These are phyloP conservation scores for Merluccius polli DNA, from an alignment of 2,797 vertebrate species.

Conservation along the genomic window DNA sequence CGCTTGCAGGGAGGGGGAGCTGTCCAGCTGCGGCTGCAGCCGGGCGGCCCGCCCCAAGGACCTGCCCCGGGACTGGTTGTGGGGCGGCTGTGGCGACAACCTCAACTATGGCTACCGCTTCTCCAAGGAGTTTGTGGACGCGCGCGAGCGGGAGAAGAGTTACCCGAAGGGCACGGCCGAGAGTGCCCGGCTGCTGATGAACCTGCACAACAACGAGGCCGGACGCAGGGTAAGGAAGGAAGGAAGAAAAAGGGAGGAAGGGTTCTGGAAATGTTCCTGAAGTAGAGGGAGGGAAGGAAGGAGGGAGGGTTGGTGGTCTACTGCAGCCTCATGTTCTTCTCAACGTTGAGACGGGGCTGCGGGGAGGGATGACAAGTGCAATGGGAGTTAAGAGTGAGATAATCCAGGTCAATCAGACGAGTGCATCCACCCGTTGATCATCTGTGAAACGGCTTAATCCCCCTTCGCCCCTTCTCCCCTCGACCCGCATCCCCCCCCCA, in stretches of 20 bases:
- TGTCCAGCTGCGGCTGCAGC: conserved; percentile 95
- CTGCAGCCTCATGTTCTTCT: background rate
- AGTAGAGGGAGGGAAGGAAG: conserved; percentile 6
- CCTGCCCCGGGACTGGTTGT: conserved; percentile 95
- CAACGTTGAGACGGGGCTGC: conserved; percentile 14
- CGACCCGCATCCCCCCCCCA: no score
- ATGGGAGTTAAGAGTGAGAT: conserved; percentile 30
- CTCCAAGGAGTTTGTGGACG: conserved; percentile 97
- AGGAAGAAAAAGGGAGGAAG: background rate
- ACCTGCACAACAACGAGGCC: conserved; percentile 95
- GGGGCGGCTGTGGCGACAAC: conserved; percentile 98
- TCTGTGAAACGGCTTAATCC: conserved; percentile 65
- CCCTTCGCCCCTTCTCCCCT: background rate
- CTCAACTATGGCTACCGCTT: conserved; percentile 95
- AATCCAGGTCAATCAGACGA: conserved; percentile 45
- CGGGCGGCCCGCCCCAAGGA: conserved; percentile 90
- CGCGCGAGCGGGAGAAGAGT: conserved; percentile 91
- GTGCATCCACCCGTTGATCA: conserved; percentile 55
- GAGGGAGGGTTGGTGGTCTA: background rate
- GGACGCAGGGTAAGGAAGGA: conserved; percentile 85
- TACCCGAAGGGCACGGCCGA: conserved; percentile 86
- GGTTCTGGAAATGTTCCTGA: background rate
- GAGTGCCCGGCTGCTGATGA: conserved; percentile 89
- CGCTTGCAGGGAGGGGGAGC: conserved; percentile 93
- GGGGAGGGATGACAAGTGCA: conserved; percentile 13